Evolutionary conservation across 1,140 invertebrate species (phyloP), one percentile per base, ranked within the genome.

Genomic region (Drosophila cardini): DNA sequence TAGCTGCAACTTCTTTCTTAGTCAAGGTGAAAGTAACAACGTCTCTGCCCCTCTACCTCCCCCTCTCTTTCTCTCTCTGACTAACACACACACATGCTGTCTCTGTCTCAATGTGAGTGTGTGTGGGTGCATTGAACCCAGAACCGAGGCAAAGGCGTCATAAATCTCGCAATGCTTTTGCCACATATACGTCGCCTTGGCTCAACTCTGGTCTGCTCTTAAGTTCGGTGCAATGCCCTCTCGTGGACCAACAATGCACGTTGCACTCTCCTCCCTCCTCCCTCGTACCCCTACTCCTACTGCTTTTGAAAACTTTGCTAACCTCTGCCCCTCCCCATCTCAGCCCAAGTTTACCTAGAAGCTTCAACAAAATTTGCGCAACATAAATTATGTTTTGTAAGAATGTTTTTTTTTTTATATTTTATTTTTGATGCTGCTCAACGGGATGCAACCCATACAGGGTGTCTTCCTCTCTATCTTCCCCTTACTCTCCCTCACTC

Each of bases 331-430:
- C n/a, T 26, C 18, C 8, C 21, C 2, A 0, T 3, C 45, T 2
- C 15, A n/a, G 11, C n/a, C 9, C 8, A 0, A 2, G 2, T 9
- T 13, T 36, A 10, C 0, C 7, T 15, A 13, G 5, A 40, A 40
- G 38, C 26, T 26, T 46, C 58, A 56, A 58, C 76, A 79, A 85
- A 82, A 87, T 86, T 87, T 86, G 82, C 72, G 79, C 83, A 86
- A 79, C 82, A 86, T 86, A 87, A 86, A 87, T 86, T 86, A 87
- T 87, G 82, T 85, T 85, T 82, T 86, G 83, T 86, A 79, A 79
- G 85, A 86, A 76, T 86, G 68, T 87, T 79, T 79, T 76, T 26
- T 3, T 26, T 26, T 26, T 26, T 26, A 4, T 26, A n/a, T 26
- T 26, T 26, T 26, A 4, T 26, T 26, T 71, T 74, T 70, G 42